Evolutionary conservation across 2,888 invertebrate genomes (phyloP), one percentile per base, ranked within the genome.

Genomic region (Silvanus unidentatus): DNA sequence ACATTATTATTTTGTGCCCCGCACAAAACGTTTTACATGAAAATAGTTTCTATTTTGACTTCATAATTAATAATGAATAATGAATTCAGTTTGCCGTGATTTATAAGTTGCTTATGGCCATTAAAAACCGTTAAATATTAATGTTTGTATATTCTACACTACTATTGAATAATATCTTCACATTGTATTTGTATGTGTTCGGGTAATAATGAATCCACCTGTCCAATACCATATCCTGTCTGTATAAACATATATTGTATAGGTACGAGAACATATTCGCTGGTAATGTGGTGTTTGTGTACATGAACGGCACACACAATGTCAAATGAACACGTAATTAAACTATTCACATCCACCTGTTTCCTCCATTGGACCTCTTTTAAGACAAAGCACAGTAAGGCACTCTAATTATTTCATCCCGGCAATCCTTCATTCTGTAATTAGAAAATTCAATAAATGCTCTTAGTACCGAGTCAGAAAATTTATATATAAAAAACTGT

Each of bases 161-260:
- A 32, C 34, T 43, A 32, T 32, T 32, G 32, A 32, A 32, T 32
- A 39, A 38, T 39, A 39, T 46, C 42, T 39, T 42, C 22, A 5
- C 22, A 5, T 42, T 42, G 46, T 46, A 12, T 32, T 11, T 32
- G 32, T 32, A 12, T 32, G 32, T 32, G 32, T 32, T 32, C 12
- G 10, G n/a, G 42, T 46, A 42, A 39, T 35, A 46, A 46, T 46
- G 39, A 46, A 34, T 46, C 46, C 46, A 46, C 46, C 46, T 46
- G 46, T 46, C 46, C 42, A 32, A 42, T 38, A 16, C 22, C 42
- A 40, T 43, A 46, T 46, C 46, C 46, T 46, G 46, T 46, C 4
- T 12, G 12, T 12, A 8, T 22, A 22, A 5, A 22, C 8, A 22
- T 22, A 22, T 22, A 8, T 22, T 5, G 22, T 22, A 22, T 22